These are phyloP conservation scores for Phalloptychus januarius DNA, from an alignment of 2,797 vertebrate genomes.

Conservation along the genomic window DNA sequence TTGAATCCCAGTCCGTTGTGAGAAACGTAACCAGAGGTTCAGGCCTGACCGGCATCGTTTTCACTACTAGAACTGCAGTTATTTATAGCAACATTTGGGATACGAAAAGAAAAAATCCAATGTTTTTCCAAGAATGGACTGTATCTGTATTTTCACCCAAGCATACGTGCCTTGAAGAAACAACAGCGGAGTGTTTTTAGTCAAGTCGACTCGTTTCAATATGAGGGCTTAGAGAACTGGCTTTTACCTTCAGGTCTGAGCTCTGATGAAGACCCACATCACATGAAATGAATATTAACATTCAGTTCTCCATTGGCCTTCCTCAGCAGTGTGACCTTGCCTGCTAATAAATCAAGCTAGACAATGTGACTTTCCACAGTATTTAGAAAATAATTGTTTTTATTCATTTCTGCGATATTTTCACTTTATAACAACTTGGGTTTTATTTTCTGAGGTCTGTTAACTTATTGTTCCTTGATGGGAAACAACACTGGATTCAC, in stretches of 20 bases:
- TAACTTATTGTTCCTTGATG: neutral
- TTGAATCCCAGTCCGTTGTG: slow-evolving; percentile 42
- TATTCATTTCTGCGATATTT: slow-evolving; percentile 18
- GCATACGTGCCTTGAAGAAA: slow-evolving; percentile 81
- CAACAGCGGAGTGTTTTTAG: slow-evolving; percentile 65
- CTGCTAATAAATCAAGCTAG: neutral
- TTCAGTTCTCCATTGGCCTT: slow-evolving; percentile 3
- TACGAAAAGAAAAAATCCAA: slow-evolving; percentile 67
- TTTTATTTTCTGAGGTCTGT: slow-evolving; percentile 16
- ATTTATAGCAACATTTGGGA: slow-evolving; percentile 76
- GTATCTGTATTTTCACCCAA: slow-evolving; percentile 79
- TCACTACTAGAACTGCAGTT: slow-evolving; percentile 69
- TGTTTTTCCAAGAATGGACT: slow-evolving; percentile 70
- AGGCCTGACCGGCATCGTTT: slow-evolving; percentile 59
- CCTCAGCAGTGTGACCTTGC: neutral
- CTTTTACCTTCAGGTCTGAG: neutral
- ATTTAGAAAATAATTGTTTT: neutral
- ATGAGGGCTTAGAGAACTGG: slow-evolving; percentile 19
- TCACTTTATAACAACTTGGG: slow-evolving; percentile 4
- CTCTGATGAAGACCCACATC: neutral
- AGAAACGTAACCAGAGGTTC: slow-evolving; percentile 47
- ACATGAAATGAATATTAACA: slow-evolving; percentile 21
- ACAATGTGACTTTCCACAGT: neutral
- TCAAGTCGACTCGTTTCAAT: slow-evolving; percentile 48
- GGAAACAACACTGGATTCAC: slow-evolving; percentile 1